A percentile compares a stretch with the other conserved stretches of the same genome.
phyloP scores from a whole-genome alignment of 2,113 vertebrate genomes.

The Agelaius tricolor region DNA sequence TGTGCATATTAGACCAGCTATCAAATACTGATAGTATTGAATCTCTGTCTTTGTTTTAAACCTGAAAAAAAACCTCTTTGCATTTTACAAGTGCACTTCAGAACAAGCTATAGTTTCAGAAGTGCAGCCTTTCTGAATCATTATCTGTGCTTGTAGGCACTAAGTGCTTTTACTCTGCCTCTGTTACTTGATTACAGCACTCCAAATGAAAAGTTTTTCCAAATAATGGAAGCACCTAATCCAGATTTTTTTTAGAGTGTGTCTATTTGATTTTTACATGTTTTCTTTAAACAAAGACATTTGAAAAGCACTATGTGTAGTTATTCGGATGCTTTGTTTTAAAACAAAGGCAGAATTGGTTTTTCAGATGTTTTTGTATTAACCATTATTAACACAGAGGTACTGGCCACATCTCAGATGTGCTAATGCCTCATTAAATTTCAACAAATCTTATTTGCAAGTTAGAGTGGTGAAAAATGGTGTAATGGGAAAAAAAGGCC shows the following conservation, averaged over 20 bases:
- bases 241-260: not conserved
- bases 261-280: not conserved
- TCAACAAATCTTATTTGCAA: not conserved
- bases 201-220: conserved; percentile 10
- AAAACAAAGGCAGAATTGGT: conserved; percentile 12
- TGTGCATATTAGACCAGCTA: conserved; percentile 69
- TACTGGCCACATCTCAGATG: not conserved
- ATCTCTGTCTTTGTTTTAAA: conserved; percentile 72
- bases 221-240: conserved; percentile 6
- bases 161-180: conserved; percentile 4
- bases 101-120: not conserved
- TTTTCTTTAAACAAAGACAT: not conserved
- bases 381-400: conserved; percentile 11
- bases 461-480: not conserved
- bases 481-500: not conserved
- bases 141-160: not conserved
- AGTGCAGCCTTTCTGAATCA: conserved; percentile 23
- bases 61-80: conserved; percentile 6
- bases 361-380: not conserved
- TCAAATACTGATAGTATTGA: conserved; percentile 53
- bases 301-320: not conserved
- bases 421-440: not conserved
- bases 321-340: not conserved
- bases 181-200: conserved; percentile 12
- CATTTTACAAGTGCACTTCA: conserved; percentile 49